Base-by-base conservation (phyloP, 2,888 invertebrate genomes). In the Lasioglossum villosulum region DNA sequence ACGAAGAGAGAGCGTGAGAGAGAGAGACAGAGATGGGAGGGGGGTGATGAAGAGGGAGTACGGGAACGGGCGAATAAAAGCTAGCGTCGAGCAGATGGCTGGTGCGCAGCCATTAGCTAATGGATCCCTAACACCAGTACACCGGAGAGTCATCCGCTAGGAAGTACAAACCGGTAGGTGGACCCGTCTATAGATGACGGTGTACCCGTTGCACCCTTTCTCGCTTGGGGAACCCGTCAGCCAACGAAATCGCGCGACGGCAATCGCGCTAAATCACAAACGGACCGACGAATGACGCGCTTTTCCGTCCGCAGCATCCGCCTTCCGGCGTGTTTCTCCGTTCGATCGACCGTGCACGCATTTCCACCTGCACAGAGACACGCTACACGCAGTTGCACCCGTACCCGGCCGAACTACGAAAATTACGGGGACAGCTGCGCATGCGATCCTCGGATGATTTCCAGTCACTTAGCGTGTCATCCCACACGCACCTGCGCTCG, bases 61-160 rank as follows among this genome's bases (percentile, higher is more conserved):
- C 30, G 74, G 82, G 78, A 85, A 86, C 84, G 75, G 87, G 86
- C 84, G 88, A 89, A 90, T 93, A 93, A 93, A 93, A 93, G 92
- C 90, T 88, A 91, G 86, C 91, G 91, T 90, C 92, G 93, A 92
- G 93, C 94, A 94, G 94, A 94, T 94, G 94, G 93, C 92, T 91
- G 91, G 92, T 90, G 89, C 73, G 77, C 89, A 88, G 93, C 94
- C 93, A 94, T 94, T 94, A 94, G 94, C 94, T 94, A 94, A 94
- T 94, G 94, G 94, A 93, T 93, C 93, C 91, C 93, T 93, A 92
- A 91, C 91, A 90, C 93, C 91, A 89, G 89, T 87, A 83, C 90
- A 87, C 90, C 81, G 63, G 52, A 89, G 88, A 91, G 89, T 91
- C 91, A 91, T 91, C 91, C 90, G 90, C 89, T 83, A 89, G 86